These are phyloP conservation scores for Dryobotodes eremita DNA, from an alignment of 2,888 invertebrate species.

Conservation along the genomic window DNA sequence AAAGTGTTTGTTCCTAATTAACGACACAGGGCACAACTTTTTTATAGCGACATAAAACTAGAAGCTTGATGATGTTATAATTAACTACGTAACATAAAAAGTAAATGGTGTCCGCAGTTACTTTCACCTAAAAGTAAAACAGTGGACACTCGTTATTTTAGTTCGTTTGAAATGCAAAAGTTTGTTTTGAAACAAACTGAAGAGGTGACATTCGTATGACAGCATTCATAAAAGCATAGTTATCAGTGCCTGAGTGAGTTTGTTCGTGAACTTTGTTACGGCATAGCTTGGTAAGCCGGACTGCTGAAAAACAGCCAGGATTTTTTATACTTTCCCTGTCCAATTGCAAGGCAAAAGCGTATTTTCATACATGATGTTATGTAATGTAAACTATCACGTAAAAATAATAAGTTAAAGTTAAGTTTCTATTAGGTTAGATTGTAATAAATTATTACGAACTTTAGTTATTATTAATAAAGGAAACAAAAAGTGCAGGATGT, in stretches of 20 bases:
- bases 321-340: too few species aligned
- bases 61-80: slow-evolving; percentile 23
- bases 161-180: slow-evolving; percentile 52
- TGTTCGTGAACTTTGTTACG: slow-evolving; percentile 9
- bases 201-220: slow-evolving; percentile 44
- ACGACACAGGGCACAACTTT: slow-evolving; percentile 12
- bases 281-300: slow-evolving; percentile 1
- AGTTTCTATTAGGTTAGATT: too few species aligned
- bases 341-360: too few species aligned
- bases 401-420: too few species aligned
- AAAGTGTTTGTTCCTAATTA: not conserved
- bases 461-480: too few species aligned
- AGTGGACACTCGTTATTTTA: slow-evolving; percentile 29
- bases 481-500: too few species aligned
- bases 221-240: slow-evolving; percentile 47
- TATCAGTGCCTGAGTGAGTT: slow-evolving; percentile 30
- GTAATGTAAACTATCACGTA: too few species aligned
- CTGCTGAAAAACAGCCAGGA: not conserved
- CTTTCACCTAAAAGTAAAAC: slow-evolving; percentile 7
- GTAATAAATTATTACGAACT: too few species aligned
- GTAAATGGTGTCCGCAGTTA: slow-evolving; percentile 21
- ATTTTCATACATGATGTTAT: too few species aligned
- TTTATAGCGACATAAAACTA: slow-evolving; percentile 41
- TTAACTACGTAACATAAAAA: slow-evolving; percentile 10
- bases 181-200: slow-evolving; percentile 51